Evolutionary conservation across 2,888 invertebrate species (phyloP).

Genomic region (Cosmia pyralina): DNA sequence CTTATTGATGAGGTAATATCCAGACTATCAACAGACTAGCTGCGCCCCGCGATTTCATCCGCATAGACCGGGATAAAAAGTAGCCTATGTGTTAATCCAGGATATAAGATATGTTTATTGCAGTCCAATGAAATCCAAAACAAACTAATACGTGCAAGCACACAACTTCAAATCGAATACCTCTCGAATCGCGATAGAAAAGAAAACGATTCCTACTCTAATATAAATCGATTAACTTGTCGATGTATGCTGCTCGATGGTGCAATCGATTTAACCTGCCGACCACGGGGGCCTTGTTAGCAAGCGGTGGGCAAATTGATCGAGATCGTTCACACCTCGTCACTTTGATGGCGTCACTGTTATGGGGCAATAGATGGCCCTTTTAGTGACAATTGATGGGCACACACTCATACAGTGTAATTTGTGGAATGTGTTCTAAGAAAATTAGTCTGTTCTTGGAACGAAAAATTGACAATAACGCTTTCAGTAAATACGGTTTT

Average conservation of each 20-base stretch:
- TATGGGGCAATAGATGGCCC: slow-evolving; percentile 35
- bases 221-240: slow-evolving; percentile 34
- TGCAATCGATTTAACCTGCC: slow-evolving; percentile 31
- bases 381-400: slow-evolving; percentile 38
- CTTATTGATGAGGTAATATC: not conserved
- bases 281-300: slow-evolving; percentile 34
- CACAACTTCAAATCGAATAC: slow-evolving; percentile 35
- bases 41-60: no score
- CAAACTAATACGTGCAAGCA: slow-evolving; percentile 18
- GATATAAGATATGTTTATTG: slow-evolving; percentile 18
- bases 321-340: slow-evolving; percentile 41
- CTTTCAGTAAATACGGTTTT: slow-evolving; percentile 2
- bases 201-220: slow-evolving; percentile 42
- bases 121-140: slow-evolving; percentile 40
- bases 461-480: not conserved
- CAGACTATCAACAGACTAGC: slow-evolving; percentile 3
- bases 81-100: no score
- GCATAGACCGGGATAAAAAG: no score
- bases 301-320: slow-evolving; percentile 40
- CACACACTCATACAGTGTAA: slow-evolving; percentile 15
- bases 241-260: slow-evolving; percentile 28
- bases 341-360: slow-evolving; percentile 33
- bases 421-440: slow-evolving; percentile 1
- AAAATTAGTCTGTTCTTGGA: slow-evolving; percentile 4
- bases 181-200: slow-evolving; percentile 28